These are phyloP conservation scores for Lithobates sylvaticus DNA, from an alignment of 2,797 vertebrate genomes.

Conservation along the genomic window DNA sequence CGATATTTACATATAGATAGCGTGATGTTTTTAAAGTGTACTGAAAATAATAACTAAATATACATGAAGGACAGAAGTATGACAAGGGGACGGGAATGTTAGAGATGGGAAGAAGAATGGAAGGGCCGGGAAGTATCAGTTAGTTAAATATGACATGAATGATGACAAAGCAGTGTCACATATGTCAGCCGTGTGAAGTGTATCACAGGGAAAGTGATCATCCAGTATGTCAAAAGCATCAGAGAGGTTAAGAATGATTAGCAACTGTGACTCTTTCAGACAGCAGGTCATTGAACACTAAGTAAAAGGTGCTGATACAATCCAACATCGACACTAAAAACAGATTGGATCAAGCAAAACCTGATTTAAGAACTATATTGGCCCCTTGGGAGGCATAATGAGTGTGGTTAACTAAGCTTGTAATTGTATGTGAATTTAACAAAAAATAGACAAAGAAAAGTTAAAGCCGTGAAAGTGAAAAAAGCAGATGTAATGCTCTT, in stretches of 20 bases:
- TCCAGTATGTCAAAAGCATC: neutral
- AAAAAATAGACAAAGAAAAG: too few species aligned
- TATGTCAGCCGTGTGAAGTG: neutral
- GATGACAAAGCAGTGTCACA: neutral
- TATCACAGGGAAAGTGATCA: neutral
- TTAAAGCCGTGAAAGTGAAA: too few species aligned
- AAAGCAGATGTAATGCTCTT: too few species aligned
- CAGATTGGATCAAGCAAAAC: too few species aligned
- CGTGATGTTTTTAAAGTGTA: neutral
- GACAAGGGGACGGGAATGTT: neutral
- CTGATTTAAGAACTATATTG: too few species aligned
- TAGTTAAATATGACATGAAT: conserved; percentile 8
- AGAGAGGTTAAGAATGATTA: neutral
- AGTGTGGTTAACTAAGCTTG: too few species aligned
- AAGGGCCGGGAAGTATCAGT: neutral
- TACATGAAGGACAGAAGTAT: neutral
- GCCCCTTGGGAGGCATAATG: too few species aligned
- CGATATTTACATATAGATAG: neutral
- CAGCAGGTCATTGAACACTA: too few species aligned
- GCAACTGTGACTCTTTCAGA: too few species aligned
- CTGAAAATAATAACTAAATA: neutral
- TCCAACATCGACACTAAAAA: too few species aligned
- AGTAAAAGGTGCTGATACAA: too few species aligned
- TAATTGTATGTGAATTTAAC: too few species aligned
- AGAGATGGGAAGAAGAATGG: neutral